Evolutionary conservation across 2,113 vertebrate species (phyloP).

Genomic region (Thamnaconus septentrionalis): DNA sequence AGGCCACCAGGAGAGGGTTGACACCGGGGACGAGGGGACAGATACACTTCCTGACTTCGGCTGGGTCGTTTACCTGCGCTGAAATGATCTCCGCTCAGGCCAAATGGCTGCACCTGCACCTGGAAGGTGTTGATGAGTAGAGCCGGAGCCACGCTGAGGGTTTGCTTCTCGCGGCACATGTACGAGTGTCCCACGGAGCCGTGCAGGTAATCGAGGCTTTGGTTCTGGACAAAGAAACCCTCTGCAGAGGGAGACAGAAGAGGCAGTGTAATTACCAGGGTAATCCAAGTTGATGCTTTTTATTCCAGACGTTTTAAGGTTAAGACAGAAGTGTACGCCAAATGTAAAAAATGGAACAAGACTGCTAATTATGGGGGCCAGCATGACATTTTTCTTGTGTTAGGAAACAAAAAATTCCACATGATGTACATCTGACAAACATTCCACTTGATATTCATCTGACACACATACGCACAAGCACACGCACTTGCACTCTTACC

Average conservation of each 20-base stretch:
- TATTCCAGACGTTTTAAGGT: too few relatives aligned
- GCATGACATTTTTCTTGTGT: too few relatives aligned
- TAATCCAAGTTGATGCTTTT: too few relatives aligned
- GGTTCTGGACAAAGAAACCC: slow-evolving; percentile 57
- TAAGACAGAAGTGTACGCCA: too few relatives aligned
- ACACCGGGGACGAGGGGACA: not conserved
- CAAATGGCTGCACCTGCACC: slow-evolving; percentile 90
- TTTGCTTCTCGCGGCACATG: slow-evolving; percentile 85
- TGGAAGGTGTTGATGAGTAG: slow-evolving; percentile 83
- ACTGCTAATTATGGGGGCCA: too few relatives aligned
- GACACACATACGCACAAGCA: too few relatives aligned
- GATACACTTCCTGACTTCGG: not conserved
- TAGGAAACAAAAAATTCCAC: too few relatives aligned
- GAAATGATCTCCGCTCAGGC: slow-evolving; percentile 80
- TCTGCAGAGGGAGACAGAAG: slow-evolving; percentile 28
- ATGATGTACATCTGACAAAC: too few relatives aligned
- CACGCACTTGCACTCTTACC: slow-evolving; percentile 39
- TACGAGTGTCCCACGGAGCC: slow-evolving; percentile 87
- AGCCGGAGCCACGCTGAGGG: slow-evolving; percentile 63
- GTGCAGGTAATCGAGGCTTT: slow-evolving; percentile 80
- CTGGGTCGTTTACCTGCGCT: slow-evolving; percentile 80
- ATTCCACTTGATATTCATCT: too few relatives aligned
- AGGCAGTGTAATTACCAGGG: not conserved
- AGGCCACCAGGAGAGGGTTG: not conserved
- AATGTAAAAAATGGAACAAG: too few relatives aligned